These are phyloP conservation scores for Propithecus perrieri DNA, from an alignment of 2,797 vertebrate genomes.

Conservation along the genomic window DNA sequence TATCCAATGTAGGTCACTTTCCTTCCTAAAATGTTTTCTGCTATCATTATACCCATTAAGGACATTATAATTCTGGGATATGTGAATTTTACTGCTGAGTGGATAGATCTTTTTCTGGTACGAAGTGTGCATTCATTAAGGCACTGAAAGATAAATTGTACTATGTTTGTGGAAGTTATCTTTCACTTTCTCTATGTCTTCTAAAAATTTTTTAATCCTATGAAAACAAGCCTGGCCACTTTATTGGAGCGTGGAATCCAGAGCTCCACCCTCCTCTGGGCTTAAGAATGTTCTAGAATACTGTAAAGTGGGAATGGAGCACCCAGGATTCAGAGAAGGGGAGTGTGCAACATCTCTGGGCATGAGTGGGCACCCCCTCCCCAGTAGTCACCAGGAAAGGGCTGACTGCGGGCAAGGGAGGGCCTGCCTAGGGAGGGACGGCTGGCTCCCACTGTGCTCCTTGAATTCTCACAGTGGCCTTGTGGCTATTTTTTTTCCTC, in stretches of 20 bases:
- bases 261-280: background rate
- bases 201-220: background rate
- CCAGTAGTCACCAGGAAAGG: background rate
- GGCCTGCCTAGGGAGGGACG: background rate
- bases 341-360: background rate
- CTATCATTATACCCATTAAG: background rate
- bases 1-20: background rate
- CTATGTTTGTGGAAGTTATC: background rate
- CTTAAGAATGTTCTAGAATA: constrained; percentile 2
- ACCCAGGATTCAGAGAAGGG: background rate
- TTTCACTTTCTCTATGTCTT: background rate
- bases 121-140: background rate
- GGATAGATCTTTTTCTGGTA: background rate
- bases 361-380: background rate
- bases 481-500: background rate
- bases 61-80: constrained; percentile 26
- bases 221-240: background rate
- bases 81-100: constrained; percentile 13
- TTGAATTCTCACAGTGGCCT: background rate
- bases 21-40: background rate
- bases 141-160: background rate
- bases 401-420: background rate
- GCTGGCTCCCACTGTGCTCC: fast-evolving
- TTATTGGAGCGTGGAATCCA: background rate
- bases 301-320: background rate